Base-by-base conservation (phyloP, 2,113 vertebrate species). In the Proteles cristata region DNA sequence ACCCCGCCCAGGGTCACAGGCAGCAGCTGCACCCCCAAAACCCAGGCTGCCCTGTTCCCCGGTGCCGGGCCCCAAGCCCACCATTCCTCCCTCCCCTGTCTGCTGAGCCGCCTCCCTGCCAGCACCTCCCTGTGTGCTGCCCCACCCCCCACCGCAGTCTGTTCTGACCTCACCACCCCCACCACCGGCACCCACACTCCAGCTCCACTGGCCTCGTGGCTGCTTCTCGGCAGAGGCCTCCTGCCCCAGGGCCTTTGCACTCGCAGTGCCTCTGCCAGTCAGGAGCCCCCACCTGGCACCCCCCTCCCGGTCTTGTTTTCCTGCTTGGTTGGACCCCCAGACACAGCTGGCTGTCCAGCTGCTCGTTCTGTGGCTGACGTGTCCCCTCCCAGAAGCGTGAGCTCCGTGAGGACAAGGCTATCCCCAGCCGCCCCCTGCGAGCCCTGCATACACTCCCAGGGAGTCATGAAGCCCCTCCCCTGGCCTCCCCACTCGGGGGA, bases 401-500 rank as follows among this genome's bases (percentile, higher is more conserved):
- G 1, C 39, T 28, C 35, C 1, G 7, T 1, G 5, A 55, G 61
- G 31, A 53, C 43, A 4, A 15, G 58, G 58, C n/a, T 6, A 26
- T 6, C 77, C 74, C 66, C 5, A 21, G 71, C 61, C 31, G 2
- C 21, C 4, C 3, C 3, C 43, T 26, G 53, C 10, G 4, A 31
- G 48, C 48, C 48, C 10, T 12, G 6, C 45, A 48, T 5, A 35
- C 28, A 25, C 33, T 99, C 98, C 99, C 99, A 99, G 98, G 0
- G 98, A 99, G 86, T 99, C 99, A 48, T 50, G 5, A 50, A 50
- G 50, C 10, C 50, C 50, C 50, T 48, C 0, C 45, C 61, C 35
- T 0, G 12, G 4, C 45, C 10, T 16, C 21, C 7, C 45, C 23
- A 25, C 33, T 99, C 98, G 99, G 99, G 99, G 0, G 98, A 99